A percentile compares a stretch with the other conserved stretches of the same genome.
These are phyloP conservation scores for Eunapius fragilis DNA, from an alignment of 37 sponge, comb jelly and placozoan species.

Conservation along the genomic window DNA sequence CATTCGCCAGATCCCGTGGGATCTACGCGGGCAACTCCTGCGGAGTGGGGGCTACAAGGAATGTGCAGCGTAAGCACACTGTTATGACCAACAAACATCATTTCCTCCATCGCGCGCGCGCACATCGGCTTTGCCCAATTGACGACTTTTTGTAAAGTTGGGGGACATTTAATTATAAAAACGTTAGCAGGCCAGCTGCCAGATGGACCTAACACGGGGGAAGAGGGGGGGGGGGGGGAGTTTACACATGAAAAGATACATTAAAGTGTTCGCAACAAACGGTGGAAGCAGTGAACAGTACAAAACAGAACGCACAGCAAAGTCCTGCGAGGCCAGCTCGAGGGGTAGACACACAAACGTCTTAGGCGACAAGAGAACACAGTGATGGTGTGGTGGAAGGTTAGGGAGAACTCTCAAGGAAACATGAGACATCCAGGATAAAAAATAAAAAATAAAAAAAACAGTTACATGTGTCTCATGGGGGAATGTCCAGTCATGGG, in stretches of 20 bases:
- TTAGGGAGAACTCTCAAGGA: background rate
- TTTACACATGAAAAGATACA: background rate
- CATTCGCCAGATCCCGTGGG: background rate
- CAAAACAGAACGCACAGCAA: conserved; percentile 8
- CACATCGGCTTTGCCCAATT: background rate
- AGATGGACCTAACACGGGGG: conserved; percentile 11
- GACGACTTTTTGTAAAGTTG: background rate
- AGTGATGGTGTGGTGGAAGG: background rate
- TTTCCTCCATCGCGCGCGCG: background rate
- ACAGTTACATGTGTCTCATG: background rate
- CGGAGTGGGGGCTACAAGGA: background rate
- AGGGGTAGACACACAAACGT: conserved; percentile 1
- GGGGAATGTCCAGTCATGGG: conserved; percentile 7
- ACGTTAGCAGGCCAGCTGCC: conserved; percentile 33
- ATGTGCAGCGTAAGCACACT: background rate
- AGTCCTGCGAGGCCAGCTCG: conserved; percentile 65
- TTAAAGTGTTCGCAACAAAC: background rate
- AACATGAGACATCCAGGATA: conserved; percentile 5
- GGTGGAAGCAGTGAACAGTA: background rate
- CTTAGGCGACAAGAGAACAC: background rate
- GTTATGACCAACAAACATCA: background rate
- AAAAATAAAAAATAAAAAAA: background rate
- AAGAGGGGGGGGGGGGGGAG: background rate
- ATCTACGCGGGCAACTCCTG: background rate
- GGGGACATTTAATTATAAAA: background rate